Conservation (phyloP, 2,113 vertebrate species). For the Scomber colias region DNA sequence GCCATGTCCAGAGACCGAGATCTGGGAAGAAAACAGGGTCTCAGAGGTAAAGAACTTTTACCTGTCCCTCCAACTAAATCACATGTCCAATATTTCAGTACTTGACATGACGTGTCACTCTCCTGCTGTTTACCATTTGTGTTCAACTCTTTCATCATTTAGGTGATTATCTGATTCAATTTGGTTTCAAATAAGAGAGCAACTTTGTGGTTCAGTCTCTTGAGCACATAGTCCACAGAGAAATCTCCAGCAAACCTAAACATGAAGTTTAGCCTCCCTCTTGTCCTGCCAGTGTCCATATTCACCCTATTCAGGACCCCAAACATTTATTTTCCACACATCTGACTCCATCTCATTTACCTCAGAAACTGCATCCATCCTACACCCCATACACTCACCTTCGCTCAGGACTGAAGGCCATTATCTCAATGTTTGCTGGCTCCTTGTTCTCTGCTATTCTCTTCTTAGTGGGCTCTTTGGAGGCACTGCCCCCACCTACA, state of each 20-base stretch:
- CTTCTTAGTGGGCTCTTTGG: constrained; percentile 80
- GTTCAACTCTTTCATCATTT: not conserved
- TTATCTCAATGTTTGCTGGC: constrained; percentile 71
- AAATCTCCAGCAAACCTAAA: no score
- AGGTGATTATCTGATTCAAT: not conserved
- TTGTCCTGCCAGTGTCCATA: no score
- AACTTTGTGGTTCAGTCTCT: not conserved
- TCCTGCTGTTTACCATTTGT: no score
- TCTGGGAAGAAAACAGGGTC: constrained; percentile 72
- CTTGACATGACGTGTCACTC: no score
- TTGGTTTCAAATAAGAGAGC: no score
- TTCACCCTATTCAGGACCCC: not conserved
- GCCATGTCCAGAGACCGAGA: constrained; percentile 90
- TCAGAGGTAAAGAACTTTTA: not conserved
- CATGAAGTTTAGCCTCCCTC: not conserved
- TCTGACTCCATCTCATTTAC: not conserved
- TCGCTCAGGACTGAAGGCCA: constrained; percentile 88
- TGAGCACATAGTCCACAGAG: not conserved
- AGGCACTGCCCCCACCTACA: constrained; percentile 68
- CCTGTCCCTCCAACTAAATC: not conserved
- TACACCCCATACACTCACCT: constrained; percentile 83
- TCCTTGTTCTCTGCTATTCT: constrained; percentile 62
- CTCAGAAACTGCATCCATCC: not conserved
- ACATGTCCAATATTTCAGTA: no score
- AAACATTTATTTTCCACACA: not conserved